Evolutionary conservation across 1,140 invertebrate species (phyloP).

Genomic region (Pararge aegeria): DNA sequence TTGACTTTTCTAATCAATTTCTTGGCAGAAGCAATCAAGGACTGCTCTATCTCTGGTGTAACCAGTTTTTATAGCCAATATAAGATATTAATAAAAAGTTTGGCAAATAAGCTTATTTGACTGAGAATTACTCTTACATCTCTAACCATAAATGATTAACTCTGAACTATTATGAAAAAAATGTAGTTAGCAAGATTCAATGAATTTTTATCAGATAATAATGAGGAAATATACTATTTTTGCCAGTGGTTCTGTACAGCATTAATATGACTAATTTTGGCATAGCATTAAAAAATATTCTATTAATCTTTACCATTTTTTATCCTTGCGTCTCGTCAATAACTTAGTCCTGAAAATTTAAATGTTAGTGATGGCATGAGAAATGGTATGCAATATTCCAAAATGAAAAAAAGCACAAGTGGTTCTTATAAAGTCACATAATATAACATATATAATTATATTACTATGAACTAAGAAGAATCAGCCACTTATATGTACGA

Average conservation of each 20-base stretch:
- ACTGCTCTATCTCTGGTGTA: no score
- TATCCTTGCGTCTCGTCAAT: conserved; percentile 90
- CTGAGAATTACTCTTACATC: no score
- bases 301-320: conserved; percentile 85
- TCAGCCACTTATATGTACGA: background rate
- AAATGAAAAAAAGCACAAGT: conserved; percentile 24
- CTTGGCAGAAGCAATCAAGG: no score
- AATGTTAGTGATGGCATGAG: conserved; percentile 74
- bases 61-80: no score
- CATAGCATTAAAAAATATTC: conserved; percentile 53
- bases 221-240: background rate
- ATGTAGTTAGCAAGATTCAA: background rate
- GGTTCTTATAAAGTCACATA: conserved; percentile 6
- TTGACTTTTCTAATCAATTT: no score
- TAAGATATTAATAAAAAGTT: no score
- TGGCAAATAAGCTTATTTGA: no score
- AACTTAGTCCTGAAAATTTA: conserved; percentile 89
- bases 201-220: background rate
- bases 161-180: background rate
- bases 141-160: no score
- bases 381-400: conserved; percentile 43
- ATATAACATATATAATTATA: conserved; percentile 23
- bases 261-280: conserved; percentile 48
- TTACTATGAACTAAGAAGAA: background rate
- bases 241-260: conserved; percentile 25